phyloP scores from a whole-genome alignment of 2,113 vertebrate genomes.

The Cnemophilus loriae region DNA sequence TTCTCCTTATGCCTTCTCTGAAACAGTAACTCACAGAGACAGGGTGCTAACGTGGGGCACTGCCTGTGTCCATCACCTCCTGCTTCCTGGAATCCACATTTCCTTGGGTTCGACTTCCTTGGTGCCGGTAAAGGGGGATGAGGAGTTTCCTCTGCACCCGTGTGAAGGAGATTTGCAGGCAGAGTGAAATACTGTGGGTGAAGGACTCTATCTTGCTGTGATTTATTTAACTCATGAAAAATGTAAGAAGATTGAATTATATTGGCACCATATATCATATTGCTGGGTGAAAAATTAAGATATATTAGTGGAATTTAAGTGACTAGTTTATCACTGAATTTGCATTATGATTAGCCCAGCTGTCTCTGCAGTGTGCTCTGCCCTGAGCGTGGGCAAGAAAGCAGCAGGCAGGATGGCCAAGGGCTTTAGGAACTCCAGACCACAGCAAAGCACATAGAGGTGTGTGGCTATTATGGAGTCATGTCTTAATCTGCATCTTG shows the following conservation, averaged over 20 bases:
- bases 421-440: background rate
- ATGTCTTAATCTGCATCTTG: background rate
- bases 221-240: slow-evolving; percentile 65
- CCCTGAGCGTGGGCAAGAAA: background rate
- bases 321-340: slow-evolving; percentile 4
- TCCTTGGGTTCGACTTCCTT: background rate
- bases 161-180: background rate
- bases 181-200: background rate
- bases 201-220: background rate
- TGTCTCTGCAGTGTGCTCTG: background rate
- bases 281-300: slow-evolving; percentile 62
- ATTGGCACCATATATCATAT: slow-evolving; percentile 21
- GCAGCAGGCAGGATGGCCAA: background rate
- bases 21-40: rapidly evolving
- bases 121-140: background rate
- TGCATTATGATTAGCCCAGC: slow-evolving; percentile 24
- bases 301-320: slow-evolving; percentile 45
- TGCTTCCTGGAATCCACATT: background rate
- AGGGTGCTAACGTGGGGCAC: background rate
- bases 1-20: background rate
- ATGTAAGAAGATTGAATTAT: slow-evolving; percentile 57
- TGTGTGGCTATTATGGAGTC: background rate
- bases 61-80: background rate
- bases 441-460: background rate
- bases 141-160: background rate